Percentiles rank a stretch among this genome's conserved stretches.
phyloP scores from a whole-genome alignment of 2,888 invertebrate genomes.

The Brenthis daphne region DNA sequence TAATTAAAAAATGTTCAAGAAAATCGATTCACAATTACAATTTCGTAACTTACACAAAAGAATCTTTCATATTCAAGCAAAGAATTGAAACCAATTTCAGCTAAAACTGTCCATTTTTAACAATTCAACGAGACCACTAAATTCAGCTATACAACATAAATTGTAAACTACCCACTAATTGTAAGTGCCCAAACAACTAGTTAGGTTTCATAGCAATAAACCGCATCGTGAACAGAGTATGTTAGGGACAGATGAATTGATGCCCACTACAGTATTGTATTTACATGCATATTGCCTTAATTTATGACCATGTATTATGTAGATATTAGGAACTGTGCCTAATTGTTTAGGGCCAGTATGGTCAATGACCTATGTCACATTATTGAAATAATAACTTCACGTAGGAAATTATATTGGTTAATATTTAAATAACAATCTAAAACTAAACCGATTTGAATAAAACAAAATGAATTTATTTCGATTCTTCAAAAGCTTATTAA shows the following conservation, averaged over 20 bases:
- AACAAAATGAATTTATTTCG: too few species aligned
- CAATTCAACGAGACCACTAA: too few species aligned
- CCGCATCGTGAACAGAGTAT: slow-evolving; percentile 20
- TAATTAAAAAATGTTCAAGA: too few species aligned
- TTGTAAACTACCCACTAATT: slow-evolving; percentile 11
- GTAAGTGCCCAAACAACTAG: slow-evolving; percentile 7
- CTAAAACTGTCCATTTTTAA: too few species aligned
- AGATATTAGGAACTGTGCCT: slow-evolving; percentile 26
- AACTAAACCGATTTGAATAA: too few species aligned
- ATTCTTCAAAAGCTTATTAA: too few species aligned
- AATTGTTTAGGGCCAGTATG: slow-evolving; percentile 8
- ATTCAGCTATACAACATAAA: not conserved
- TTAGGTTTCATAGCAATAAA: slow-evolving; percentile 28
- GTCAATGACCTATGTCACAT: not conserved
- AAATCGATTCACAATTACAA: too few species aligned
- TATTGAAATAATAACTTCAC: not conserved
- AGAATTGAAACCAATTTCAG: too few species aligned
- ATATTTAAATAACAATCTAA: too few species aligned
- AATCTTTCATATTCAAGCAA: too few species aligned
- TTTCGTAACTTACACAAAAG: too few species aligned
- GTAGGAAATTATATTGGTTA: too few species aligned
- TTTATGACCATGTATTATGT: slow-evolving; percentile 27
- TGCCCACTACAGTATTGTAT: slow-evolving; percentile 32
- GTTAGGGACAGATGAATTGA: slow-evolving; percentile 35
- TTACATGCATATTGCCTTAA: slow-evolving; percentile 31